Base-by-base conservation (phyloP, 2,797 vertebrate genomes). In the Hipposideros larvatus region DNA sequence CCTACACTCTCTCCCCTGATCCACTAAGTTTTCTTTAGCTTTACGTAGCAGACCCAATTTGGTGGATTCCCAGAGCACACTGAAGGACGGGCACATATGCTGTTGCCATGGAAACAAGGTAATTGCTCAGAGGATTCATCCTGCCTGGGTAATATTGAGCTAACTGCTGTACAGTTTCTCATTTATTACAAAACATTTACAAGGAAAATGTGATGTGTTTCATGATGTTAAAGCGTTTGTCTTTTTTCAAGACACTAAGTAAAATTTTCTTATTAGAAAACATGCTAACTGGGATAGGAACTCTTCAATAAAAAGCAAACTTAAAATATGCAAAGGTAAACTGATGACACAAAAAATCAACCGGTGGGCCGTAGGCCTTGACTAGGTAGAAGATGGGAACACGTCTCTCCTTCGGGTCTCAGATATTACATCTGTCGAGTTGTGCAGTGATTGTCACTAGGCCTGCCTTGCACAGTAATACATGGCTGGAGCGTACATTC, bases 151-250 rank as follows among this genome's bases (percentile, higher is more conserved):
- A 77, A 95, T 94, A 95, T 71, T 95, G 93, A 85, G 86, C 34
- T 97, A 96, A 92, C 83, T 91, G 68, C 77, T 87, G 37, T 75
- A 87, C 71, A 88, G 71, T 90, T 96, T 96, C 84, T 92, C 84
- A 84, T 96, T 96, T 94, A 97, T 97, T 96, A 96, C 90, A 93
- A 96, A 97, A 96, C 93, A 96, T 97, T 97, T 97, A 70, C 68
- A 93, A 94, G 91, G 68, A 83, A 96, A 97, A 90, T 95, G 78
- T 77, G 57, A 86, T 91, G 28, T 95, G 74, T 88, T 96, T 97
- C 87, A 86, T 5, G 9, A 90, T 88, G 84, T 70, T 80, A 79
- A 96, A 87, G 11, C 82, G 70, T 96, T 97, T 90, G 68, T 63
- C 53, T 85, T 73, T 95, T 96, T 93, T 31, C 0, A 90, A 96